Conservation (phyloP, 2,888 invertebrate genomes). For the Sycophila texana region DNA sequence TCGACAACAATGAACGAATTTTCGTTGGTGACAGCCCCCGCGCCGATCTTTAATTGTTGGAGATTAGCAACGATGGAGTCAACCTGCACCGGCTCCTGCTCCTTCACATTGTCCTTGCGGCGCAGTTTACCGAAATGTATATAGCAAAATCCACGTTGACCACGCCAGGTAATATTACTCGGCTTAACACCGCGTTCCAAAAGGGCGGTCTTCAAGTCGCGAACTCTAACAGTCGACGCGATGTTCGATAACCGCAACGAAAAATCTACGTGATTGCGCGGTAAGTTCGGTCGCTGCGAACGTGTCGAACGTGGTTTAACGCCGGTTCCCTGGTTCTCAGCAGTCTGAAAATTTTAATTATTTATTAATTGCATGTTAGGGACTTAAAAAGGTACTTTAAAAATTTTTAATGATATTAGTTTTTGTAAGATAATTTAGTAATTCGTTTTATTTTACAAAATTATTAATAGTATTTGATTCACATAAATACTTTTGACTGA, state of each 20-base stretch:
- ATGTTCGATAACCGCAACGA: constrained; percentile 84
- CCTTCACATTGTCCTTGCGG: constrained; percentile 63
- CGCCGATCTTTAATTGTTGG: constrained; percentile 74
- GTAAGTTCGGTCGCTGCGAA: constrained; percentile 63
- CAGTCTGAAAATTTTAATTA: constrained; percentile 8
- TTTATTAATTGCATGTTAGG: neutral
- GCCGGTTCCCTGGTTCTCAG: constrained; percentile 9
- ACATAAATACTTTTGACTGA: too few relatives aligned
- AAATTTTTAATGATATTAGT: too few relatives aligned
- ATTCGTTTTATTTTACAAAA: too few relatives aligned
- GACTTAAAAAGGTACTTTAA: neutral
- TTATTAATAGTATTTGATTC: too few relatives aligned
- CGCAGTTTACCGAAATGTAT: constrained; percentile 84
- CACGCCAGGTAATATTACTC: constrained; percentile 84
- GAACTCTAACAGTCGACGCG: constrained; percentile 82
- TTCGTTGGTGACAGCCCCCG: constrained; percentile 53
- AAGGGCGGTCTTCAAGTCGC: constrained; percentile 85
- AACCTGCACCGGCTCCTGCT: constrained; percentile 73
- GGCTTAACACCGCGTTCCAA: constrained; percentile 86
- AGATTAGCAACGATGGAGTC: constrained; percentile 77
- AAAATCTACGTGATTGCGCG: constrained; percentile 77
- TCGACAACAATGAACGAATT: constrained; percentile 71
- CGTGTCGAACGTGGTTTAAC: constrained; percentile 53
- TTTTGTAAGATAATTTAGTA: too few relatives aligned
- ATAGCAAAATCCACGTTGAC: constrained; percentile 81